Percentiles rank a stretch among this genome's conserved stretches.
phyloP scores from a whole-genome alignment of 2,113 vertebrate species.

The Pterophyllum scalare region DNA sequence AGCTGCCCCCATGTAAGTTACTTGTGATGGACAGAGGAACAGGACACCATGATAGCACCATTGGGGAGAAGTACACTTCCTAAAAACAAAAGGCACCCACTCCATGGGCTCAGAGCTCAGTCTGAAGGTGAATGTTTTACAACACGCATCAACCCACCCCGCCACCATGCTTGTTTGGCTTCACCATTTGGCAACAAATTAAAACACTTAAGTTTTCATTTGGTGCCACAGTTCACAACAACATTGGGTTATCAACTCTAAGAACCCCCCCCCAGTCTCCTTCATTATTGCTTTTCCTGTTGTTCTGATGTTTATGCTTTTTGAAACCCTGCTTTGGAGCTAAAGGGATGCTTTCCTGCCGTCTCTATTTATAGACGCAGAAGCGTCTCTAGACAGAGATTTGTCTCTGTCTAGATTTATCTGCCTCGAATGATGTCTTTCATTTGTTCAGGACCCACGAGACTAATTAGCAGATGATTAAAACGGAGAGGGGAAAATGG shows the following conservation, averaged over 20 bases:
- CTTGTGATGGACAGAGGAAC: not conserved
- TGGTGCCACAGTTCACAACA: not conserved
- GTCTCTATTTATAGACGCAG: slow-evolving; percentile 69
- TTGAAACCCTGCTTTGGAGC: slow-evolving; percentile 6
- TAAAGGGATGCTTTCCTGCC: slow-evolving; percentile 28
- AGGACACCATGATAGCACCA: not conserved
- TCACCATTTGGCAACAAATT: not conserved
- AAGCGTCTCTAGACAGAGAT: slow-evolving; percentile 65
- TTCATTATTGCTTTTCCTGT: not conserved
- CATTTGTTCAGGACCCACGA: slow-evolving; percentile 40
- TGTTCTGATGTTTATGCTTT: slow-evolving; percentile 34
- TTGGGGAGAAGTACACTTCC: not conserved
- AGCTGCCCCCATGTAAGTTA: not conserved
- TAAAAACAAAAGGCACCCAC: not conserved
- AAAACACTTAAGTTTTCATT: not conserved
- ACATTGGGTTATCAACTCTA: not conserved
- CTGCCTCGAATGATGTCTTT: slow-evolving; percentile 63
- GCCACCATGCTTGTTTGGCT: not conserved
- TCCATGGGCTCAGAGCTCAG: not conserved
- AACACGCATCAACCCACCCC: not conserved
- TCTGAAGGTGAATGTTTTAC: not conserved
- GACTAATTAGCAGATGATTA: slow-evolving; percentile 71
- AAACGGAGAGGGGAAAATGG: slow-evolving; percentile 46
- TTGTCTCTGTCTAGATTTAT: slow-evolving; percentile 73
- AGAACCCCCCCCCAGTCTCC: not conserved